Conservation (phyloP, 2,888 invertebrate genomes). For the Zaprionus lineosus region DNA sequence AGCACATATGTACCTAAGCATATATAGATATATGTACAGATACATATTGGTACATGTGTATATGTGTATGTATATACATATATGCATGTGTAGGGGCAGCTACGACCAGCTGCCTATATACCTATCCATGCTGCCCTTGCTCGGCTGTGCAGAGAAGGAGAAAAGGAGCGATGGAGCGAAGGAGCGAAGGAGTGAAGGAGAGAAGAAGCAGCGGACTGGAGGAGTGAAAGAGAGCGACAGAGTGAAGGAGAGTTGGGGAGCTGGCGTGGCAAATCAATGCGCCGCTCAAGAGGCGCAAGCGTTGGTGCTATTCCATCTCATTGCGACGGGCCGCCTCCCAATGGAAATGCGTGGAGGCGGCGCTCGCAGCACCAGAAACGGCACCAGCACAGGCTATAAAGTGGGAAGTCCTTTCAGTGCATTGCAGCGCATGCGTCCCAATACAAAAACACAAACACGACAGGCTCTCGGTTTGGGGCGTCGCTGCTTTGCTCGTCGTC, state of each 20-base stretch:
- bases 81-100: conserved; percentile 5
- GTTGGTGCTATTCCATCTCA: conserved; percentile 44
- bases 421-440: conserved; percentile 47
- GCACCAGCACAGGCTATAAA: conserved; percentile 27
- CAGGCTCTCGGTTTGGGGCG: conserved; percentile 2
- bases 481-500: conserved; percentile 7
- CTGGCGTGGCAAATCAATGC: conserved; percentile 36
- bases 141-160: conserved; percentile 6
- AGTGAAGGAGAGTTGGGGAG: conserved; percentile 1
- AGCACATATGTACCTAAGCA: conserved; percentile 4
- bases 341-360: conserved; percentile 73
- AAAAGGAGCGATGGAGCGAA: neutral
- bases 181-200: neutral
- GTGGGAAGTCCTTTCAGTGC: conserved; percentile 71
- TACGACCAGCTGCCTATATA: neutral
- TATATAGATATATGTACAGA: conserved; percentile 5
- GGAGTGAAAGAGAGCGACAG: neutral
- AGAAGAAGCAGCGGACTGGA: conserved; percentile 4
- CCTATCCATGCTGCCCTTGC: neutral
- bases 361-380: conserved; percentile 27
- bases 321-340: conserved; percentile 56
- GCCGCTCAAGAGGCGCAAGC: conserved; percentile 66
- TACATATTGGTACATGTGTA: conserved; percentile 9
- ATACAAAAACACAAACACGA: neutral
- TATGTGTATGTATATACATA: conserved; percentile 1